phyloP scores from a whole-genome alignment of 2,797 vertebrate species.

The Hozukius guyotensis region DNA sequence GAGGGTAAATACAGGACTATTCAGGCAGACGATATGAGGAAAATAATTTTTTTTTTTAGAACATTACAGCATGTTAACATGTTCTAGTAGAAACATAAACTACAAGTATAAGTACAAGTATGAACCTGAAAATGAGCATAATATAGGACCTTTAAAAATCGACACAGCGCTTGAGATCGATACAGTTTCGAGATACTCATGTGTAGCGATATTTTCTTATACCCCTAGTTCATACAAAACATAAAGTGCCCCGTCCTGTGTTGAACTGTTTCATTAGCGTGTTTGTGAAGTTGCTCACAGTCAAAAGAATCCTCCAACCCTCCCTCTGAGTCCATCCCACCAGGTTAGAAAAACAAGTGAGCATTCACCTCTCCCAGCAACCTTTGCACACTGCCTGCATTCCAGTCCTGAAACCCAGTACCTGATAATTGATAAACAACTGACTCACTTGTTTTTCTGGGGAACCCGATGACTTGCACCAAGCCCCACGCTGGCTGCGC shows the following conservation, averaged over 20 bases:
- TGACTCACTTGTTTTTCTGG: constrained; percentile 86
- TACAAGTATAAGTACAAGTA: too few species aligned
- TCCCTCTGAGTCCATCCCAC: constrained; percentile 60
- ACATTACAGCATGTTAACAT: too few species aligned
- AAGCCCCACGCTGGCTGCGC: constrained; percentile 49
- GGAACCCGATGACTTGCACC: constrained; percentile 76
- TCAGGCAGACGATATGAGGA: too few species aligned
- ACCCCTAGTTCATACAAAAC: too few species aligned
- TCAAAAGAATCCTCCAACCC: constrained; percentile 30
- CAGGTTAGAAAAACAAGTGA: constrained; percentile 83
- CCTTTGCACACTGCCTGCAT: constrained; percentile 85
- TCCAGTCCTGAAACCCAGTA: constrained; percentile 84
- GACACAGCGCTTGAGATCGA: too few species aligned
- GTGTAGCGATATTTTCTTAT: too few species aligned
- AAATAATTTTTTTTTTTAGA: too few species aligned
- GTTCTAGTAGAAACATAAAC: too few species aligned
- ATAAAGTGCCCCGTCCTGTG: neutral
- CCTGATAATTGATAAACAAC: constrained; percentile 88
- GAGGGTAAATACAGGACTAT: too few species aligned
- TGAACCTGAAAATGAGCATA: too few species aligned
- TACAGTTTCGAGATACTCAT: too few species aligned
- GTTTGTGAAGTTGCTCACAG: constrained; percentile 64
- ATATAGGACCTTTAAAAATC: too few species aligned
- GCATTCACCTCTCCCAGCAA: constrained; percentile 83
- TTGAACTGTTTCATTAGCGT: constrained; percentile 19